These are phyloP conservation scores for Drosophila yooni DNA, from an alignment of 2,888 invertebrate genomes.

Conservation along the genomic window DNA sequence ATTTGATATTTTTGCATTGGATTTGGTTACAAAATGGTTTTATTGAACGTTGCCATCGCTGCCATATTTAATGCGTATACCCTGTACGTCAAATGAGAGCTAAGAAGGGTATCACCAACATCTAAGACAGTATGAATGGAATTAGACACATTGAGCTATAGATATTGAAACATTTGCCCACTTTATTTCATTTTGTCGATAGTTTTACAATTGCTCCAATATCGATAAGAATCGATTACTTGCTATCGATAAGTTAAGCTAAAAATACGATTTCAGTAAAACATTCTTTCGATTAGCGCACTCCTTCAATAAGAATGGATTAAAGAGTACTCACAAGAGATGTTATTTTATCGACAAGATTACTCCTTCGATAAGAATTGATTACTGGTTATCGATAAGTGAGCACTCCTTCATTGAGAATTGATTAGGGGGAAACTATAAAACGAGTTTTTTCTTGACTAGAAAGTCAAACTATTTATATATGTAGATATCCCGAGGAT, in stretches of 20 bases:
- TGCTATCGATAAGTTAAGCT: too few species aligned
- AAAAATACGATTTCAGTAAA: not conserved
- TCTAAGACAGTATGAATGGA: not conserved
- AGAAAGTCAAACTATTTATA: not conserved
- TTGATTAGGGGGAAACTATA: not conserved
- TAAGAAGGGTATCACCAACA: not conserved
- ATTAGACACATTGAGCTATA: not conserved
- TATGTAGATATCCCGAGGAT: not conserved
- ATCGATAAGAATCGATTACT: not conserved
- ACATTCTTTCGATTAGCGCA: not conserved
- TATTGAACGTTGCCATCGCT: slow-evolving; percentile 15
- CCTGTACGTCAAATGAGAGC: not conserved
- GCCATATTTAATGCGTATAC: slow-evolving; percentile 20
- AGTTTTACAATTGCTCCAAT: not conserved
- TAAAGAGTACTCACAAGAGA: not conserved
- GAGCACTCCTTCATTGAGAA: not conserved
- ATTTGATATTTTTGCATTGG: slow-evolving; percentile 47
- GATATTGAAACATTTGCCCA: not conserved
- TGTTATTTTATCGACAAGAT: not conserved
- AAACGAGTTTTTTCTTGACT: not conserved
- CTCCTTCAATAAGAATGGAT: not conserved
- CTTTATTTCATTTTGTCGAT: not conserved
- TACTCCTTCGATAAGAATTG: not conserved
- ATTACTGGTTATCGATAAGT: not conserved
- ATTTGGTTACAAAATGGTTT: slow-evolving; percentile 33